A percentile compares a stretch with the other conserved stretches of the same genome.
Conservation (phyloP, 2,888 invertebrate genomes). For the Sphaerolaimus hirsutus region DNA sequence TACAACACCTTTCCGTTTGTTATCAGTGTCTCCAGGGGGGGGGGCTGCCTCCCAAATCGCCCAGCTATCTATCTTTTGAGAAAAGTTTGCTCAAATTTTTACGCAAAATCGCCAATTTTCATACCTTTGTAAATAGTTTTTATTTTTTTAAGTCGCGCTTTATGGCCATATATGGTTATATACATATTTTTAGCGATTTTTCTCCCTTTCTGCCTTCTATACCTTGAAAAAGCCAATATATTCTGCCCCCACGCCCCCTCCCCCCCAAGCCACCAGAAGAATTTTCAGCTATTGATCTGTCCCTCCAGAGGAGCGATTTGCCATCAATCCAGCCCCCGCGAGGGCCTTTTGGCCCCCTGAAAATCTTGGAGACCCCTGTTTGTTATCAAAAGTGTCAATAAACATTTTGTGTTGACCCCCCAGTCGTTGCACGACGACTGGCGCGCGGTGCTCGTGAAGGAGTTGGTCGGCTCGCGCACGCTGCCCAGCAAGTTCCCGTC, state of each 20-base stretch:
- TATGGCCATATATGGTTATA: no score
- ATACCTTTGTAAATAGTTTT: no score
- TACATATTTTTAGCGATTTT: no score
- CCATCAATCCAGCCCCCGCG: no score
- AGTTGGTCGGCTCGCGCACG: conserved; percentile 77
- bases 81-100: no score
- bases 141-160: no score
- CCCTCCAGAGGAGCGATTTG: no score
- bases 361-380: background rate
- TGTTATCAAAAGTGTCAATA: conserved; percentile 1
- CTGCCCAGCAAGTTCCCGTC: no score
- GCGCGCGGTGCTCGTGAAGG: conserved; percentile 74
- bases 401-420: conserved; percentile 37
- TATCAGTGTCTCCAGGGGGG: background rate
- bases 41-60: background rate
- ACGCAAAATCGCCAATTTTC: no score
- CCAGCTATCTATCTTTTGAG: background rate
- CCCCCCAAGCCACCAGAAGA: background rate
- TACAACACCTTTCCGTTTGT: background rate
- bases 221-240: no score
- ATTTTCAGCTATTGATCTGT: no score
- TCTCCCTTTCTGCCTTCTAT: no score
- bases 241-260: background rate
- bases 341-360: background rate
- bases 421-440: conserved; percentile 79